Base-by-base conservation (phyloP, 37 sponge, comb jelly and placozoan genomes). In the Axinella damicornis region DNA sequence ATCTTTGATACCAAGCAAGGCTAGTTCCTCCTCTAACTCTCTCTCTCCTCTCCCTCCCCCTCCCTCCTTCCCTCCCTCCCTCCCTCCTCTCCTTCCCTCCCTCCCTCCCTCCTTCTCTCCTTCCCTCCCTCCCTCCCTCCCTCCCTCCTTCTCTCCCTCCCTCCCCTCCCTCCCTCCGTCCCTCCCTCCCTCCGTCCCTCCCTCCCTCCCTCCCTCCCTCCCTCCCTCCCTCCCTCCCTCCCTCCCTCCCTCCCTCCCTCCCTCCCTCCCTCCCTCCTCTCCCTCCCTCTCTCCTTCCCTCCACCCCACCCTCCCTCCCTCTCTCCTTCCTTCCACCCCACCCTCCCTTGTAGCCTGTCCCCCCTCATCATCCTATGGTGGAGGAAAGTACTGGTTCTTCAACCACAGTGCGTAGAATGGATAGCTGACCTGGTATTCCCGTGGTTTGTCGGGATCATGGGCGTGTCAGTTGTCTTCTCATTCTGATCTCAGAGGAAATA, bases 301-400 rank as follows among this genome's bases (percentile, higher is more conserved):
- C 34, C 60, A 9, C 20, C 39, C 63, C 20, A 6, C 25, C 20
- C 4, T 9, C 46, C 9, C 46, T 9, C 46, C 9, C 46, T 9
- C 46, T 46, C 46, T 9, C 46, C 9, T 9, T 9, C 4, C 15
- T 39, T 32, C 60, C 41, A 20, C 33, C 69, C 68, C 12, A 22
- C 18, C 14, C 20, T 33, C 59, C 71, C 57, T 64, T 74, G 5
- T 59, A 95, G 96, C 25, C 39, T 97, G 14, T 97, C 95, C 12
- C 82, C 95, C 46, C 53, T 88, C 52, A 89, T 97, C 35, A 97
- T 97, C 95, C 84, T 97, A 94, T 78, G 95, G 95, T 34, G 98
- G 98, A 12, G 98, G 98, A 24, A 93, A 93, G 0, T 97, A 97
- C 85, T 97, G 93, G 91, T 97, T 95, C 83, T 95, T 97, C 64